Base-by-base conservation (phyloP, 2,113 vertebrate species). In the Hemiscyllium ocellatum region DNA sequence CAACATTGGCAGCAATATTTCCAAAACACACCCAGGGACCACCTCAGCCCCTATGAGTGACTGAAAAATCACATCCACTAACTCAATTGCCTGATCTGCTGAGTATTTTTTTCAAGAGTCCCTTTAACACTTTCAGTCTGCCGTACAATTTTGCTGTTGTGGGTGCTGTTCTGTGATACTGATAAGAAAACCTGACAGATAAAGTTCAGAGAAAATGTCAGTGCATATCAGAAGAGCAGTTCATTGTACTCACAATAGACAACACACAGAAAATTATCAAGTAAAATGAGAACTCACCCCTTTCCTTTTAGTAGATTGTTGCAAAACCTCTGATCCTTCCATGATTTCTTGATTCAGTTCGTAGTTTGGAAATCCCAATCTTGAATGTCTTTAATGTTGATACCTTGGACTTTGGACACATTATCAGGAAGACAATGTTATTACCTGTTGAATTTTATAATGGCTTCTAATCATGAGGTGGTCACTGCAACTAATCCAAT, bases 371-470 rank as follows among this genome's bases (percentile, higher is more conserved):
- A 94, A 26, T 33, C 42, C 94, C 37, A 33, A 90, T 61, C 50
- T 33, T 22, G 70, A 94, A 13, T 26, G 68, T 26, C 37, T 72
- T 95, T 42, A 19, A 24, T 50, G 42, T 95, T 70, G 68, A 22
- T 47, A 95, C 94, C 69, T 95, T 95, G 94, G 26, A 95, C 94
- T 95, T 95, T 95, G 94, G 69, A 72, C 68, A 8, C 29, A 26
- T 76, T 95, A 95, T 52, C 68, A 29, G 66, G 26, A 52, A 95
- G 42, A 29, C 22, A 8, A 47, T 3, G 52, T 15, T 50, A 52
- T 95, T 52, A 50, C 69, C 37, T 33, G 24, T 95, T 50, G 68
- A 95, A 19, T 50, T 95, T 20, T 15, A 52, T 29, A 72, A 95
- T 29, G 47, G 94, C 13, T 52, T 33, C 20, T 37, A 72, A 33